Evolutionary conservation across 2,113 vertebrate species (phyloP).

Genomic region (Nannobrachium achirus): DNA sequence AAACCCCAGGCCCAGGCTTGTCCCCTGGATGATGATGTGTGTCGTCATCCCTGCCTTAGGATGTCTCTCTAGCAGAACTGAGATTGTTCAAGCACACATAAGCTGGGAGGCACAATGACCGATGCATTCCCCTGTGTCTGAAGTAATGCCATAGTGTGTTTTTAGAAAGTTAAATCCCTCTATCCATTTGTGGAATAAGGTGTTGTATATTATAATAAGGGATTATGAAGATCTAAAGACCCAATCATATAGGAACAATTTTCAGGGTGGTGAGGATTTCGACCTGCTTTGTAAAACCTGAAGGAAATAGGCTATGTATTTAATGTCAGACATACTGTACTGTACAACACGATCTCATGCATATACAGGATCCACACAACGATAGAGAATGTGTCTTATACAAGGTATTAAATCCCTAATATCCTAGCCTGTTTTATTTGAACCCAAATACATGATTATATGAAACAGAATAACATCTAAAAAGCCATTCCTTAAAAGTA

Average conservation of each 20-base stretch:
- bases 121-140: neutral
- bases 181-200: conserved; percentile 29
- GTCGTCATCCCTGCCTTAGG: conserved; percentile 73
- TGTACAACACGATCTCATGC: neutral
- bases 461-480: neutral
- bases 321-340: neutral
- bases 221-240: neutral
- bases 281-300: neutral
- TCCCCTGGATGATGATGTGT: conserved; percentile 64
- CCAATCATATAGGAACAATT: conserved; percentile 1
- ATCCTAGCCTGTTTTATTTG: neutral
- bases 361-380: neutral
- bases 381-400: neutral
- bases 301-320: neutral
- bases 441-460: neutral
- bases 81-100: conserved; percentile 39
- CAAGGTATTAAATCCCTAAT: neutral
- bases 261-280: neutral
- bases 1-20: conserved; percentile 74
- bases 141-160: neutral
- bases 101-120: neutral
- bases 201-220: neutral
- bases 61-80: conserved; percentile 66
- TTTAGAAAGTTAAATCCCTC: conserved; percentile 34
- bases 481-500: neutral